These are phyloP conservation scores for Microhierax caerulescens DNA, from an alignment of 2,797 vertebrate species.

Conservation along the genomic window DNA sequence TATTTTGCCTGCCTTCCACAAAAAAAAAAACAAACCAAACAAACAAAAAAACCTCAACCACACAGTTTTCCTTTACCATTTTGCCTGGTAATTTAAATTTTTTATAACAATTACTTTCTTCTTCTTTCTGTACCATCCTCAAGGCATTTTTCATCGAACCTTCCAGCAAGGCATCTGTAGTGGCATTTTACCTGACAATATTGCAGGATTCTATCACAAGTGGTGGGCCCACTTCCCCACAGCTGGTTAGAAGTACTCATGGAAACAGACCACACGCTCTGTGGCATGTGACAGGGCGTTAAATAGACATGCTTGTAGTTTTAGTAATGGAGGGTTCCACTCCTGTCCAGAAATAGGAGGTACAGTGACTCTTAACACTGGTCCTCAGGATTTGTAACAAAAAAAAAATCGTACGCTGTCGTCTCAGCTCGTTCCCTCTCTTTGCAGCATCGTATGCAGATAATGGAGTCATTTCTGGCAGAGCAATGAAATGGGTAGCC, in stretches of 20 bases:
- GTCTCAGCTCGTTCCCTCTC: background rate
- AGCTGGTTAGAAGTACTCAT: background rate
- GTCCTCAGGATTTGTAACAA: background rate
- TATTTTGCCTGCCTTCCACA: background rate
- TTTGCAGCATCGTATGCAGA: background rate
- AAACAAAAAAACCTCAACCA: no score
- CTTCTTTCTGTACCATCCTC: background rate
- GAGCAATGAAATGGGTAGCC: background rate
- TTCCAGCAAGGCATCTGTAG: background rate
- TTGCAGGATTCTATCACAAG: background rate
- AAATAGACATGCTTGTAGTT: background rate
- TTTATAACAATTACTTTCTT: background rate
- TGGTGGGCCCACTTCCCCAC: background rate
- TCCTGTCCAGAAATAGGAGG: background rate
- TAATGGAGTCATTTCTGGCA: background rate
- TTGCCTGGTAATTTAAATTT: background rate
- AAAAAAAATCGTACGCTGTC: background rate
- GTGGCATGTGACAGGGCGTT: background rate
- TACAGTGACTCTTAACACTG: background rate
- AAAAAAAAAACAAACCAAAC: no score
- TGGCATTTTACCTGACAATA: background rate
- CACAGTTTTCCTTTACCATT: background rate
- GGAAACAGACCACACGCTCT: background rate
- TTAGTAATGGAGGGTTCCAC: background rate
- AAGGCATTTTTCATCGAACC: background rate